Percentiles rank a stretch among this genome's conserved stretches.
phyloP scores from a whole-genome alignment of 2,888 invertebrate species.

The Drosophila diplacantha region DNA sequence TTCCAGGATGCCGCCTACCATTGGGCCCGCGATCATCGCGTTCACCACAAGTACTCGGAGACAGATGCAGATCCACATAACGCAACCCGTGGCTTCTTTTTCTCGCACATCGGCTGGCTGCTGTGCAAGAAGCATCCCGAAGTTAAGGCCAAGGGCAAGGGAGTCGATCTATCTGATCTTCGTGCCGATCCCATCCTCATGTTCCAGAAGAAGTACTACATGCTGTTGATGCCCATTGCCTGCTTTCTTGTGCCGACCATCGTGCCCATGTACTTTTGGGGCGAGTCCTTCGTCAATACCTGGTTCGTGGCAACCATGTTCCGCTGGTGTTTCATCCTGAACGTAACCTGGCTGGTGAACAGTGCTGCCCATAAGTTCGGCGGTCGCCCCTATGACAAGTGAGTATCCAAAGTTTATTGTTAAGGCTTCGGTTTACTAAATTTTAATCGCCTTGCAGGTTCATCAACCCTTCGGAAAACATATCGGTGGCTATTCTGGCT shows the following conservation, averaged over 20 bases:
- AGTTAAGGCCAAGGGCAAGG: slow-evolving; percentile 90
- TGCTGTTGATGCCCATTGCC: slow-evolving; percentile 84
- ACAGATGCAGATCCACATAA: slow-evolving; percentile 97
- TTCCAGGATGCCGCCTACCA: slow-evolving; percentile 91
- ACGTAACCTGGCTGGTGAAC: slow-evolving; percentile 94
- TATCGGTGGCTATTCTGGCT: slow-evolving; percentile 81
- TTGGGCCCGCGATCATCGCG: slow-evolving; percentile 89
- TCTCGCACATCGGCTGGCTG: slow-evolving; percentile 97
- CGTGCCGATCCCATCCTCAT: slow-evolving; percentile 87
- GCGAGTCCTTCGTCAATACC: slow-evolving; percentile 83
- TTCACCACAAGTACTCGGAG: slow-evolving; percentile 95
- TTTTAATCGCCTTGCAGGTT: slow-evolving; percentile 69
- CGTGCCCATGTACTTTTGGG: slow-evolving; percentile 88
- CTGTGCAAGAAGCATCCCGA: slow-evolving; percentile 93
- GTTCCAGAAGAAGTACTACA: slow-evolving; percentile 93
- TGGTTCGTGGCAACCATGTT: slow-evolving; percentile 85
- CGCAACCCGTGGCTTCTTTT: slow-evolving; percentile 95
- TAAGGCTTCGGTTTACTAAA: not conserved
- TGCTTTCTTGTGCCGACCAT: slow-evolving; percentile 88
- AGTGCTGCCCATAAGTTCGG: slow-evolving; percentile 92
- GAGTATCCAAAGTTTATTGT: slow-evolving; percentile 54
- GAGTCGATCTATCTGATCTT: slow-evolving; percentile 90
- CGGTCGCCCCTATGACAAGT: slow-evolving; percentile 86
- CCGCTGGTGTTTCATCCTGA: slow-evolving; percentile 88
- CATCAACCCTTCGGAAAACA: slow-evolving; percentile 84